phyloP scores from a whole-genome alignment of 2,888 invertebrate genomes.

The Synanthedon andrenaeformis region DNA sequence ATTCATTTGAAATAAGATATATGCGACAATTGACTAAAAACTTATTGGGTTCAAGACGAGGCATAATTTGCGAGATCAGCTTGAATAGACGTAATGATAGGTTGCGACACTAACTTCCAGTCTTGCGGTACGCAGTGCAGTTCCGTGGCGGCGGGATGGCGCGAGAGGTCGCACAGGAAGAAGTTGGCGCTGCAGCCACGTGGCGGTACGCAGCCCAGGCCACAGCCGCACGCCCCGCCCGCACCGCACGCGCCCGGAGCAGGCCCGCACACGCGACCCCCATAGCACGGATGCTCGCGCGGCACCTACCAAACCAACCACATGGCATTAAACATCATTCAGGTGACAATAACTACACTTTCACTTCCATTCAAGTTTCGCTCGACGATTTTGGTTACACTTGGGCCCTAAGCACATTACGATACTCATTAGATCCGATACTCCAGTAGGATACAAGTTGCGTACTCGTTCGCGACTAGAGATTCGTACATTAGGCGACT shows the following conservation, averaged over 20 bases:
- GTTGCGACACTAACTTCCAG: slow-evolving; percentile 36
- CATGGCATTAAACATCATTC: not conserved
- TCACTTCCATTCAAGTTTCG: not conserved
- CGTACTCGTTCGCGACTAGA: too few species aligned
- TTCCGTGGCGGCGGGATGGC: slow-evolving; percentile 34
- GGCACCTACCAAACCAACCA: slow-evolving; percentile 44
- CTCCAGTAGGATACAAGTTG: too few species aligned
- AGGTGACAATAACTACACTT: not conserved
- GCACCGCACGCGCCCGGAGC: slow-evolving; percentile 28
- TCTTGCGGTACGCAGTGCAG: slow-evolving; percentile 37
- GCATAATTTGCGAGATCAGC: too few species aligned
- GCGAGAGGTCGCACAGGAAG: slow-evolving; percentile 73
- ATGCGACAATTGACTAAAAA: too few species aligned
- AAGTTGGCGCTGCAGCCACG: slow-evolving; percentile 75
- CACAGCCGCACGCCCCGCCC: slow-evolving; percentile 81
- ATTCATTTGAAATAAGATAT: too few species aligned
- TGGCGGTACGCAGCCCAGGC: slow-evolving; percentile 71
- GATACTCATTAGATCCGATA: too few species aligned
- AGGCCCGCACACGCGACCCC: slow-evolving; percentile 29
- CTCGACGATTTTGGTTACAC: too few species aligned
- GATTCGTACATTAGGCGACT: too few species aligned
- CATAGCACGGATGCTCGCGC: slow-evolving; percentile 53
- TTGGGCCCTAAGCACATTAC: too few species aligned
- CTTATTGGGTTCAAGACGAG: too few species aligned
- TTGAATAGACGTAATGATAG: too few species aligned